Evolutionary conservation across 2,113 vertebrate species (phyloP).

Genomic region (Dicerorhinus sumatrensis): DNA sequence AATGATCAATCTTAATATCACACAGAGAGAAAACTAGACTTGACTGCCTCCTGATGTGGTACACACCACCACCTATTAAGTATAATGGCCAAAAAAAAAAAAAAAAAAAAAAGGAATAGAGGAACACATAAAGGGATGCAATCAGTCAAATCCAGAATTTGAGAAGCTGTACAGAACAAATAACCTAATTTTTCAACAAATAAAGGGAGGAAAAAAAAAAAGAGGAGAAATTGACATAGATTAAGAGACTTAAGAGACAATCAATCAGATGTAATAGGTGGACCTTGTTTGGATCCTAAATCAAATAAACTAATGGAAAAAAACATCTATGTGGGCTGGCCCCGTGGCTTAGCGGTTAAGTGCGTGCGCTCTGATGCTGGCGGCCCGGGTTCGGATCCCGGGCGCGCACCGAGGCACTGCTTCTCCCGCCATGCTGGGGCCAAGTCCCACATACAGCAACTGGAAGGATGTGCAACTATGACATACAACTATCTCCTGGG

Average conservation of each 20-base stretch:
- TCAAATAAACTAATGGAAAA: neutral
- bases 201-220: neutral
- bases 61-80: neutral
- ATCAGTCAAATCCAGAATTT: neutral
- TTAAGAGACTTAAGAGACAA: neutral
- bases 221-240: neutral
- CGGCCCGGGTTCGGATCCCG: no score
- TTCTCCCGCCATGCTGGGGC: no score
- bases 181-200: neutral
- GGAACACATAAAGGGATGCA: neutral
- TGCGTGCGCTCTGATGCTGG: no score
- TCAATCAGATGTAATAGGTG: neutral
- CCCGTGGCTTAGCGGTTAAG: no score
- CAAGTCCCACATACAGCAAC: no score
- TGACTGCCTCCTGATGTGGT: neutral
- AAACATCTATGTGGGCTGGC: neutral
- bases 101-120: neutral
- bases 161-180: neutral
- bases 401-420: no score
- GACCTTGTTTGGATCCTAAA: neutral
- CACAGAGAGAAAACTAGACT: neutral
- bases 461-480: no score
- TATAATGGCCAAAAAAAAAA: neutral
- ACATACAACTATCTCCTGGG: no score
- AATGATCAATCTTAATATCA: neutral